Evolutionary conservation across 1,140 invertebrate genomes (phyloP).

Genomic region (Oppia nitens): DNA sequence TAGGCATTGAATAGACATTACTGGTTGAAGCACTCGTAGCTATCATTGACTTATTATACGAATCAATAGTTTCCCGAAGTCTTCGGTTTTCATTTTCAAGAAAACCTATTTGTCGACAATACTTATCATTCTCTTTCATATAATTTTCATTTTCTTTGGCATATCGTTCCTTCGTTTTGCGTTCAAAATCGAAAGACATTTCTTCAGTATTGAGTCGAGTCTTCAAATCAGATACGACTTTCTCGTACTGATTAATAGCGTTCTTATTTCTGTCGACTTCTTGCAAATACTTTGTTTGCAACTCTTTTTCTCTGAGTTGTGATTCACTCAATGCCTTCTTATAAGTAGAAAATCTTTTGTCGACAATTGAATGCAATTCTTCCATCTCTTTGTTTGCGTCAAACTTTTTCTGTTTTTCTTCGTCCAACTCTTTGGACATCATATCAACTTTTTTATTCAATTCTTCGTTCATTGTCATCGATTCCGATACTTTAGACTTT

Average conservation of each 20-base stretch:
- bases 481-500: neutral
- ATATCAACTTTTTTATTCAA: no score
- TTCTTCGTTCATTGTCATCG: neutral
- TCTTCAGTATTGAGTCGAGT: neutral
- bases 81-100: neutral
- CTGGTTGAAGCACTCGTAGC: neutral
- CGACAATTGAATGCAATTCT: neutral
- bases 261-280: neutral
- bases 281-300: neutral
- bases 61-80: neutral
- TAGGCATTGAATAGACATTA: neutral
- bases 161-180: constrained; percentile 9
- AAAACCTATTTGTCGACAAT: neutral
- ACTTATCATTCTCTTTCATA: neutral
- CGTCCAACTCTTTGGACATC: no score
- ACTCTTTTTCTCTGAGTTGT: neutral
- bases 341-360: no score
- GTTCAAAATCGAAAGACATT: constrained; percentile 7
- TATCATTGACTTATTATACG: neutral
- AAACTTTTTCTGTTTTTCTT: no score
- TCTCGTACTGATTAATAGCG: neutral
- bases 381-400: neutral
- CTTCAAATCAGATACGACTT: neutral
- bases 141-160: constrained; percentile 7
- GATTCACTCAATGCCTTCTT: no score